A percentile compares a stretch with the other conserved stretches of the same genome.
Conservation (phyloP, 2,888 invertebrate species). For the Piscicola geometra region DNA sequence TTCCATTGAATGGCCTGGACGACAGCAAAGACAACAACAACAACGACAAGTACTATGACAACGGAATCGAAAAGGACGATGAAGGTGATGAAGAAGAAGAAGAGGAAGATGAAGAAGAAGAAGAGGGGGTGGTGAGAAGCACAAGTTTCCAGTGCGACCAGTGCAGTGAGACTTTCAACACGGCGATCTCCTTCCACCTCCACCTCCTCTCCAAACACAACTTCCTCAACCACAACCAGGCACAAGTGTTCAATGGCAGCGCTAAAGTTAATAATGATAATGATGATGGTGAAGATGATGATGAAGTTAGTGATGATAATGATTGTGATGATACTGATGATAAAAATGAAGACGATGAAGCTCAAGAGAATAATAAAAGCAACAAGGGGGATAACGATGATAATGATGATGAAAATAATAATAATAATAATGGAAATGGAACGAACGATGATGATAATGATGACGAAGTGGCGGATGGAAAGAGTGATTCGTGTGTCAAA, state of each 20-base stretch:
- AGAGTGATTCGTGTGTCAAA: not conserved
- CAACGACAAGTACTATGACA: not conserved
- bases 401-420: too few species aligned
- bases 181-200: conserved; percentile 8
- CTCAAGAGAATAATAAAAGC: not conserved
- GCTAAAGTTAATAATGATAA: not conserved
- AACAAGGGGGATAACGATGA: too few species aligned
- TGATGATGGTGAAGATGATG: conserved; percentile 5
- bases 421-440: not conserved
- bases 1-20: conserved; percentile 10
- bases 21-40: conserved; percentile 1
- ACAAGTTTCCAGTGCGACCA: not conserved
- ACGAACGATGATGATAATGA: conserved; percentile 6
- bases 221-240: not conserved
- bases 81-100: not conserved
- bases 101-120: conserved; percentile 2
- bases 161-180: not conserved
- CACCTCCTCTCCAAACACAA: conserved; percentile 10
- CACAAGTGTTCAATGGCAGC: not conserved
- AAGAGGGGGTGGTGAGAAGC: not conserved
- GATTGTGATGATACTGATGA: not conserved
- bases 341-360: not conserved
- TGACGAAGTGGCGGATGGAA: not conserved
- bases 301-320: too few species aligned
- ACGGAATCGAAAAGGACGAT: conserved; percentile 5